Evolutionary conservation across 2,888 invertebrate genomes (phyloP).

Genomic region (Stictocephala bisonia): DNA sequence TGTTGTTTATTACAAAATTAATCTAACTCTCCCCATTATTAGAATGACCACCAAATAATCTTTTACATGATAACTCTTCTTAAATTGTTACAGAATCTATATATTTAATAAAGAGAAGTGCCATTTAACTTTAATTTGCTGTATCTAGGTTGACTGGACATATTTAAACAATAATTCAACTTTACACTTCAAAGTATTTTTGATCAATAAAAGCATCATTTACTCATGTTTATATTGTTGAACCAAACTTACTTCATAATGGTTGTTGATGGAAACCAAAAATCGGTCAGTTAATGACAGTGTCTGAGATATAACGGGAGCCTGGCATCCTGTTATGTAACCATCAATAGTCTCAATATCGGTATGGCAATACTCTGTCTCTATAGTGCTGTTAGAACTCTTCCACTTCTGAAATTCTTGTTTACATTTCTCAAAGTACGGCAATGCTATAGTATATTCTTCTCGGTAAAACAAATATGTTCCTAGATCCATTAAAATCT

Average conservation of each 20-base stretch:
- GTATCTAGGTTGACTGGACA: no score
- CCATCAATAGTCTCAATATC: conserved; percentile 46
- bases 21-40: no score
- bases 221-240: no score
- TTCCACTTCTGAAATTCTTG: conserved; percentile 37
- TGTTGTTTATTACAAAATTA: no score
- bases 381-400: background rate
- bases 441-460: conserved; percentile 34
- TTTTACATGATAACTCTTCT: no score
- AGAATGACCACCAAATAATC: no score
- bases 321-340: conserved; percentile 50
- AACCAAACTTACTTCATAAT: conserved; percentile 51
- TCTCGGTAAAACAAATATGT: conserved; percentile 46
- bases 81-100: no score
- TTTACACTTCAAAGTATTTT: no score
- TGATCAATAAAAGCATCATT: no score
- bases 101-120: no score
- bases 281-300: conserved; percentile 47
- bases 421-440: conserved; percentile 37
- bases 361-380: background rate
- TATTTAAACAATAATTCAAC: no score
- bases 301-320: conserved; percentile 40
- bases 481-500: conserved; percentile 45
- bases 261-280: conserved; percentile 52
- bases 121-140: no score